Base-by-base conservation (phyloP, 2,888 invertebrate species). In the Abrostola triplasia region DNA sequence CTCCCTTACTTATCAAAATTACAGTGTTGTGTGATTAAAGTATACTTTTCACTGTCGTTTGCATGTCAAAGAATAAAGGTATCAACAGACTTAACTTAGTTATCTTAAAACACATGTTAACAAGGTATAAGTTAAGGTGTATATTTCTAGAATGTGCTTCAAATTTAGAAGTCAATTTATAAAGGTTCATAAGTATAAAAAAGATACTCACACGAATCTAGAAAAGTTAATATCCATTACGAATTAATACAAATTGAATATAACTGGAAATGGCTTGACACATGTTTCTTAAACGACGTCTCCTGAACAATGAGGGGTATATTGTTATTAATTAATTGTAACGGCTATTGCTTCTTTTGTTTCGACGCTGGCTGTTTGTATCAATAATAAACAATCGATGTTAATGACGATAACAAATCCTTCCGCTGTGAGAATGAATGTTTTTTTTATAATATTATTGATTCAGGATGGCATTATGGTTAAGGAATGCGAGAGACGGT, bases 341-440 rank as follows among this genome's bases (percentile, higher is more conserved):
- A 54, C 57, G 47, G 48, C 40, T 35, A 35, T n/a, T 51, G 9
- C 6, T 38, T 71, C 58, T 67, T 63, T 59, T 48, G n/a, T 42
- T 49, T 70, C 13, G n/a, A 12, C n/a, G 7, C 5, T 72, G 50
- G 58, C 75, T 71, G 76, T 76, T 59, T 53, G 53, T 36, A 67
- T 51, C 35, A 57, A 56, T 55, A 61, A 55, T 36, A 74, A 70
- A 62, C 77, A 64, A 5, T 40, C 6, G 13, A 49, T 55, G 52
- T 41, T 54, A 49, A n/a, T 51, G 48, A 63, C 52, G 50, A 62
- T 58, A 64, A 61, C 55, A 68, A 50, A 48, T 57, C 12, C 12
- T n/a, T 36, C n/a, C 6, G 36, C 9, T 60, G 60, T 10, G n/a
- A 55, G 42, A 55, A 67, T 41, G 11, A 9, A 24, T 10, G 11